Conservation (phyloP, 1,140 invertebrate genomes). For the Riptortus pedestris region DNA sequence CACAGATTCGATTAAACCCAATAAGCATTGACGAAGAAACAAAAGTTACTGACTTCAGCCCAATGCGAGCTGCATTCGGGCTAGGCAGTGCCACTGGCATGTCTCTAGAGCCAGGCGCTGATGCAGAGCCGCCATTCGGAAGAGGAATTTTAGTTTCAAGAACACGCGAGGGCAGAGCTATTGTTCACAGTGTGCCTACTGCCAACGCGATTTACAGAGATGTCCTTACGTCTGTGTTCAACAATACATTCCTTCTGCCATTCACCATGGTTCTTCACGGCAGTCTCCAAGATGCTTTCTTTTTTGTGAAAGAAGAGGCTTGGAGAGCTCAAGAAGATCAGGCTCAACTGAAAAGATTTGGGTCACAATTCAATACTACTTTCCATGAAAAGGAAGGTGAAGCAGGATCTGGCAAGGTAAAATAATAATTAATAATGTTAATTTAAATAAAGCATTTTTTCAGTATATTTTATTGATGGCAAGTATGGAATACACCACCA, state of each 20-base stretch:
- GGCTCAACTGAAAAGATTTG: constrained; percentile 73
- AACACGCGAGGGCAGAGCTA: constrained; percentile 62
- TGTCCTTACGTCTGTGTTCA: constrained; percentile 88
- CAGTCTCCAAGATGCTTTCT: constrained; percentile 82
- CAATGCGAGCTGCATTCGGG: constrained; percentile 29
- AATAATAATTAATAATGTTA: no score
- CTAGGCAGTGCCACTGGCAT: constrained; percentile 5
- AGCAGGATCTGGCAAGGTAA: constrained; percentile 33
- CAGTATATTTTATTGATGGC: no score
- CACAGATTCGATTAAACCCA: constrained; percentile 39
- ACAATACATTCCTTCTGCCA: constrained; percentile 75
- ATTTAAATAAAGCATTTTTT: no score
- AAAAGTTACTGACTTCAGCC: constrained; percentile 30
- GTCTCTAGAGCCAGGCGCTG: constrained; percentile 26
- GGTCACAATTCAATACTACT: constrained; percentile 84
- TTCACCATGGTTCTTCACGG: constrained; percentile 82
- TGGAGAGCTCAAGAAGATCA: constrained; percentile 80
- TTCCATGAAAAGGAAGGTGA: constrained; percentile 73
- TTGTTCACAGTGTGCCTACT: constrained; percentile 73
- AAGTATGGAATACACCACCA: no score
- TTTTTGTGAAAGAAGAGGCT: constrained; percentile 85
- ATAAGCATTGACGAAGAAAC: constrained; percentile 59
- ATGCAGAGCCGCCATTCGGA: constrained; percentile 76
- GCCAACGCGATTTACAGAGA: constrained; percentile 81
- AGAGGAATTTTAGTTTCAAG: constrained; percentile 79